Conservation (phyloP, 2,113 vertebrate species). For the Saguinus midas region DNA sequence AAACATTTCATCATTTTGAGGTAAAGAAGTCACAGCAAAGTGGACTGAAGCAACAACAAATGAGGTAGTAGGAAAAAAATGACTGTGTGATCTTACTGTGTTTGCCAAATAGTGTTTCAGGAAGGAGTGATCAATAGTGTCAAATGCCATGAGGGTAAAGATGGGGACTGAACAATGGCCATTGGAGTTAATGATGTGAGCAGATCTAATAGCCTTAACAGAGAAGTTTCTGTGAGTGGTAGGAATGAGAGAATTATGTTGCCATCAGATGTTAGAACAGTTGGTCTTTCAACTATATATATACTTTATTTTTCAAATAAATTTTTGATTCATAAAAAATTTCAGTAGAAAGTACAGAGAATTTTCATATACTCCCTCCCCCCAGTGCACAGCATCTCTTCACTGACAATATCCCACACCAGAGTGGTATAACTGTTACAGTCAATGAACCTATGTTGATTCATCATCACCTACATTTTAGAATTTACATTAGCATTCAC, state of each 20-base stretch:
- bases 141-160: neutral
- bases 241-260: neutral
- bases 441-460: neutral
- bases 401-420: neutral
- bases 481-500: neutral
- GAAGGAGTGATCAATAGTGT: neutral
- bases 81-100: neutral
- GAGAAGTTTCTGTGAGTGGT: neutral
- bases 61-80: neutral
- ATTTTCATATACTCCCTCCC: neutral
- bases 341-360: neutral
- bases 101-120: slow-evolving; percentile 1
- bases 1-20: neutral
- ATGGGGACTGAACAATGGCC: neutral
- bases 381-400: neutral
- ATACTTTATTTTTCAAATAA: neutral
- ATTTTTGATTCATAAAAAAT: neutral
- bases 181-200: neutral
- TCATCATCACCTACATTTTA: neutral
- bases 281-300: neutral
- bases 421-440: neutral
- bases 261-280: neutral
- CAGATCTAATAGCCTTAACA: neutral
- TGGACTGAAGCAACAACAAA: neutral
- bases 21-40: neutral